Conservation (phyloP, 2,888 invertebrate species). For the Agrochola lota region DNA sequence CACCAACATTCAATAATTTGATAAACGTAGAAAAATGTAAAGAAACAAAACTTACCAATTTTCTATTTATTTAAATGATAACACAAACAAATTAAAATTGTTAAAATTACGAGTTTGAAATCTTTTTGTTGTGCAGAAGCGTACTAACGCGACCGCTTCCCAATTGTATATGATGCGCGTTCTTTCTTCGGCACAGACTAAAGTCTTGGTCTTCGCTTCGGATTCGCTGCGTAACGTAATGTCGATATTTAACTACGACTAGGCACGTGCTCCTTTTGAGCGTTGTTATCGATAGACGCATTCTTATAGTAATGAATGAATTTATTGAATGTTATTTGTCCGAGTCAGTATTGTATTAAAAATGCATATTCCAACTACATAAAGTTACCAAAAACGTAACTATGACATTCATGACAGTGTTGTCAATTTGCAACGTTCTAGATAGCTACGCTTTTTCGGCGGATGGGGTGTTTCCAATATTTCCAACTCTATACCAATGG, state of each 20-base stretch:
- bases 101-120: constrained; percentile 30
- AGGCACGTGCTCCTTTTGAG: constrained; percentile 26
- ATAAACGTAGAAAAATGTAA: background rate
- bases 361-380: background rate
- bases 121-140: background rate
- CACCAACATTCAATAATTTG: background rate
- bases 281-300: constrained; percentile 26
- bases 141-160: constrained; percentile 24
- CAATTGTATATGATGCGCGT: constrained; percentile 43
- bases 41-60: constrained; percentile 44
- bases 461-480: no score
- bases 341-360: background rate
- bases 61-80: background rate
- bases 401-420: background rate
- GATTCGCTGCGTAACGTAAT: constrained; percentile 43
- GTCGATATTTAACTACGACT: constrained; percentile 42
- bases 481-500: background rate
- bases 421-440: background rate
- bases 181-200: background rate
- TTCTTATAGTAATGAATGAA: background rate
- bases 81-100: constrained; percentile 13
- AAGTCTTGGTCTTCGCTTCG: background rate
- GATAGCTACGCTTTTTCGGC: constrained; percentile 10
- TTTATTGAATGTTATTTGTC: background rate
- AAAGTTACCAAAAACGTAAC: background rate